A percentile compares a stretch with the other conserved stretches of the same genome.
phyloP scores from a whole-genome alignment of 2,888 invertebrate genomes.

The Osmoderma eremita region DNA sequence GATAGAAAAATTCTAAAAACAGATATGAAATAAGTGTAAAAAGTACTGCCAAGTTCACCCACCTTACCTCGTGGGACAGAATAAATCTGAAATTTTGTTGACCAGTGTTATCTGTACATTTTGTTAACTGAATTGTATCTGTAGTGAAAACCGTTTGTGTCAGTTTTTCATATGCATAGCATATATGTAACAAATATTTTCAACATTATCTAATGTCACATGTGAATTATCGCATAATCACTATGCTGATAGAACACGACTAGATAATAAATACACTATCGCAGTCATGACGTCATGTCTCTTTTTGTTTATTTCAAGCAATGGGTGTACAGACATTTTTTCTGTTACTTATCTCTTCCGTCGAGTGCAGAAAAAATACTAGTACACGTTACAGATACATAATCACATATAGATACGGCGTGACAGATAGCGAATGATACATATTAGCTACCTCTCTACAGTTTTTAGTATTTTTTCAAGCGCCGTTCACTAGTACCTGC shows the following conservation, averaged over 20 bases:
- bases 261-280: constrained; percentile 45
- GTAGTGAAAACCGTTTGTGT: too few species aligned
- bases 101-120: too few species aligned
- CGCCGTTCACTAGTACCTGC: background rate
- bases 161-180: background rate
- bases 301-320: constrained; percentile 18
- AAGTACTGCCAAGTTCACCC: too few species aligned
- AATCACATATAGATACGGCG: constrained; percentile 11
- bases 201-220: constrained; percentile 38
- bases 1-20: too few species aligned
- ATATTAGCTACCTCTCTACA: constrained; percentile 2
- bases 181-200: constrained; percentile 19
- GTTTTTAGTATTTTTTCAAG: constrained; percentile 28
- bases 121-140: too few species aligned
- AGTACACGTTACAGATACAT: constrained; percentile 31
- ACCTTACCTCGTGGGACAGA: too few species aligned
- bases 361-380: constrained; percentile 25
- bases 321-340: constrained; percentile 1
- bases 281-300: constrained; percentile 45
- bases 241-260: constrained; percentile 44
- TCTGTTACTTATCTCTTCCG: constrained; percentile 2
- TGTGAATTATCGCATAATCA: constrained; percentile 45
- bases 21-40: too few species aligned
- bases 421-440: constrained; percentile 32
- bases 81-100: too few species aligned